A percentile compares a stretch with the other conserved stretches of the same genome.
These are phyloP conservation scores for Petrosia ficiformis DNA, from an alignment of 37 sponge, comb jelly and placozoan species.

Conservation along the genomic window DNA sequence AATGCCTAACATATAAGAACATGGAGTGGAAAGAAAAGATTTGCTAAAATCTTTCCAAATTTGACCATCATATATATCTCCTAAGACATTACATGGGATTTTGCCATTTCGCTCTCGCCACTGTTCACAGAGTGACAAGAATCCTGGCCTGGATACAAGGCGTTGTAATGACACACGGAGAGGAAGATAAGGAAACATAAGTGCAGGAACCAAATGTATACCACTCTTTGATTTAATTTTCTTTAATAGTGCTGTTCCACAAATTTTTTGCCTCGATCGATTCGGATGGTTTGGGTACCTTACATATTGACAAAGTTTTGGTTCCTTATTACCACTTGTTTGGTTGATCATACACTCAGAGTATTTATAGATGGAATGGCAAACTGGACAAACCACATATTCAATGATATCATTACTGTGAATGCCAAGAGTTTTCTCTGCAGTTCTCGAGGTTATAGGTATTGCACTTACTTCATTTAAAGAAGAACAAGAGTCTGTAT, in stretches of 20 bases:
- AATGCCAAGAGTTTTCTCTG: not conserved
- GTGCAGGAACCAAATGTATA: slow-evolving; percentile 29
- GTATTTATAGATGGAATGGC: slow-evolving; percentile 44
- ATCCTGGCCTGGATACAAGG: slow-evolving; percentile 17
- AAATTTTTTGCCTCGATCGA: not conserved
- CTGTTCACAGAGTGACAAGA: slow-evolving; percentile 21
- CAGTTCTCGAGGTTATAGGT: not conserved
- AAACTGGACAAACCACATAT: slow-evolving; percentile 58
- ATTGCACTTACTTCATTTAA: not conserved
- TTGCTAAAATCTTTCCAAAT: slow-evolving; percentile 34
- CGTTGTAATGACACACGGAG: not conserved
- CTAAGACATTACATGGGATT: not conserved
- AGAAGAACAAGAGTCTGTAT: slow-evolving; percentile 9
- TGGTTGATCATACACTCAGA: slow-evolving; percentile 31
- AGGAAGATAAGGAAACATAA: slow-evolving; percentile 35
- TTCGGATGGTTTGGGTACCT: slow-evolving; percentile 59
- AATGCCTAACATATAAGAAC: slow-evolving; percentile 27
- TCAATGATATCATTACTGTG: slow-evolving; percentile 14
- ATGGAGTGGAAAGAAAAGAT: slow-evolving; percentile 26
- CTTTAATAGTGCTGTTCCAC: slow-evolving; percentile 30
- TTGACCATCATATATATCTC: slow-evolving; percentile 57
- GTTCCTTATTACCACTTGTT: slow-evolving; percentile 5
- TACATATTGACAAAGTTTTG: slow-evolving; percentile 43
- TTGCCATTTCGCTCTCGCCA: slow-evolving; percentile 31
- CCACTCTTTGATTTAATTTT: not conserved